phyloP scores from a whole-genome alignment of 2,113 vertebrate species.

The Lipotes vexillifer region DNA sequence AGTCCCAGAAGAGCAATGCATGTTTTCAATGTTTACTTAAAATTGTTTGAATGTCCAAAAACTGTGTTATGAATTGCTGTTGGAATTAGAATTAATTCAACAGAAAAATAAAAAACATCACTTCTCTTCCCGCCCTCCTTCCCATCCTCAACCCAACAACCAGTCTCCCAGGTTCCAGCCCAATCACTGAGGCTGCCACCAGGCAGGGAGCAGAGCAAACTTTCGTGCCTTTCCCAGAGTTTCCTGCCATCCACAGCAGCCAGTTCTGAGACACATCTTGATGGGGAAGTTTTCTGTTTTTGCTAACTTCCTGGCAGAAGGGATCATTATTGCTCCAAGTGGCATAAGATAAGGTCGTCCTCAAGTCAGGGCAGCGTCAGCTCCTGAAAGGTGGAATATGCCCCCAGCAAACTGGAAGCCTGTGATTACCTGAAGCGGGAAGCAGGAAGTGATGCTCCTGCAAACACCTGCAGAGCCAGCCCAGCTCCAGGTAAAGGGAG shows the following conservation, averaged over 20 bases:
- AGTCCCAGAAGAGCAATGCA: slow-evolving; percentile 74
- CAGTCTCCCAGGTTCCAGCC: slow-evolving; percentile 56
- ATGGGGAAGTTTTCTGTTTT: background rate
- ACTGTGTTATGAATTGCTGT: slow-evolving; percentile 70
- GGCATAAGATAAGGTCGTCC: background rate
- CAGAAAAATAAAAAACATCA: slow-evolving; percentile 62
- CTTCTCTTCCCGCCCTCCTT: slow-evolving; percentile 36
- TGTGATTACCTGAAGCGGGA: rapidly evolving
- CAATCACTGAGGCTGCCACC: slow-evolving; percentile 59
- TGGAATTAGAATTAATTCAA: slow-evolving; percentile 73
- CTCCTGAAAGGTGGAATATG: too few relatives aligned
- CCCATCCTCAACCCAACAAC: background rate
- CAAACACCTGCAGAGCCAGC: rapidly evolving
- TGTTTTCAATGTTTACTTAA: slow-evolving; percentile 67
- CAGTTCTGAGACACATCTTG: background rate
- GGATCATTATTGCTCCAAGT: rapidly evolving
- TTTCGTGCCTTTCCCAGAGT: background rate
- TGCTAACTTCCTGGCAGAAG: background rate
- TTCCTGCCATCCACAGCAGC: background rate
- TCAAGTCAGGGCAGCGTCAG: rapidly evolving
- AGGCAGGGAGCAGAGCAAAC: background rate
- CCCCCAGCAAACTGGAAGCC: rapidly evolving
- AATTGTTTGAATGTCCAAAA: slow-evolving; percentile 70
- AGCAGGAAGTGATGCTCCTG: rapidly evolving
- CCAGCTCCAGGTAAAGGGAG: background rate